Evolutionary conservation across 1,140 invertebrate species (phyloP).

Genomic region (Scaptomyza hsui): DNA sequence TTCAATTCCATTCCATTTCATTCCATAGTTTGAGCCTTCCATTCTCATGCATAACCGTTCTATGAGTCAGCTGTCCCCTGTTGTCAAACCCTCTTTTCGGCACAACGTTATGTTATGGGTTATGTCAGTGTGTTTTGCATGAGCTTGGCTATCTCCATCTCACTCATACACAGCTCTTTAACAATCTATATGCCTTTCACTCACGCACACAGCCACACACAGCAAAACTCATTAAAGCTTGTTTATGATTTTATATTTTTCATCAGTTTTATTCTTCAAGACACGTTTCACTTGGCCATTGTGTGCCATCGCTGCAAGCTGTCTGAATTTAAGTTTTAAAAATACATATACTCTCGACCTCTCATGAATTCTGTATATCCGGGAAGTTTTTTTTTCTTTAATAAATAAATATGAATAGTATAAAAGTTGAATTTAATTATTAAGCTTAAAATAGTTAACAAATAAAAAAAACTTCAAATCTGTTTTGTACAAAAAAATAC

Average conservation of each 20-base stretch:
- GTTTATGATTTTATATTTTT: slow-evolving; percentile 51
- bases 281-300: slow-evolving; percentile 57
- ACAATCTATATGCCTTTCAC: neutral
- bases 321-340: slow-evolving; percentile 17
- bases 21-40: neutral
- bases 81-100: neutral
- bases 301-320: slow-evolving; percentile 37
- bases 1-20: neutral
- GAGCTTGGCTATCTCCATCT: slow-evolving; percentile 1
- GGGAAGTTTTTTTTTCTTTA: neutral
- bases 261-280: slow-evolving; percentile 47
- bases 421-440: neutral
- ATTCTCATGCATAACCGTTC: slow-evolving; percentile 30
- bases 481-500: too few relatives aligned
- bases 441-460: too few relatives aligned
- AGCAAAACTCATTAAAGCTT: slow-evolving; percentile 31
- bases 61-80: slow-evolving; percentile 35
- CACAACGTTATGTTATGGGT: slow-evolving; percentile 1
- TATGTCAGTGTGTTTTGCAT: slow-evolving; percentile 44
- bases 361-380: slow-evolving; percentile 16
- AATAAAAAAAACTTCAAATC: too few relatives aligned
- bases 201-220: neutral
- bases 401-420: neutral
- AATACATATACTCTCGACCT: slow-evolving; percentile 24
- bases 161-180: neutral